Conservation (phyloP, 2,797 vertebrate genomes). For the Kryptopterus vitreolus region DNA sequence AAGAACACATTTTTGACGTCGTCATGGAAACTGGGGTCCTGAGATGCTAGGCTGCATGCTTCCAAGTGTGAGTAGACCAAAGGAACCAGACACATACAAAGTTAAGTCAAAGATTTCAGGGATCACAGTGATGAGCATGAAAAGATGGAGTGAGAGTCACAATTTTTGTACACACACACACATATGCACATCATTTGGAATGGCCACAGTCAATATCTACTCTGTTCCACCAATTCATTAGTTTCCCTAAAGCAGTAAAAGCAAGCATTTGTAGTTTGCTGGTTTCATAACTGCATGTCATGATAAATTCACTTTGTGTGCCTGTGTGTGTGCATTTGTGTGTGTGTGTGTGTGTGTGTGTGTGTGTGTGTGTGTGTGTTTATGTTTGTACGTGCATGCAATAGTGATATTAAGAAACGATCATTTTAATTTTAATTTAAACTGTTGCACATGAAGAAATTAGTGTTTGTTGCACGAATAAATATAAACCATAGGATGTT, state of each 20-base stretch:
- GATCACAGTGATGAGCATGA: conserved; percentile 35
- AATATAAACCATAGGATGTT: neutral
- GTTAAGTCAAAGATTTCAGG: conserved; percentile 14
- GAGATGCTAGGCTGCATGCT: conserved; percentile 42
- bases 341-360: too few species aligned
- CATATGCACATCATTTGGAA: neutral
- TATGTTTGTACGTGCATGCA: neutral
- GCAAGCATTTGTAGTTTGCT: neutral
- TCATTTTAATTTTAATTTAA: neutral
- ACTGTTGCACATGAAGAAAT: neutral
- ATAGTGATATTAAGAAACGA: neutral
- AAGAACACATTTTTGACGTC: conserved; percentile 48
- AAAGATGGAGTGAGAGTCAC: conserved; percentile 11
- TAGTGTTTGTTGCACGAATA: neutral
- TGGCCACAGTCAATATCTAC: neutral
- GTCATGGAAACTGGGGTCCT: conserved; percentile 57
- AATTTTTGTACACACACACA: neutral
- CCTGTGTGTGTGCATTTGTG: too few species aligned
- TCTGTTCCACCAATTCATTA: neutral
- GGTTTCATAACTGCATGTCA: neutral
- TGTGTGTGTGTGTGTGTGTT: too few species aligned
- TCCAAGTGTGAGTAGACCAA: conserved; percentile 40
- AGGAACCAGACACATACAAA: conserved; percentile 25
- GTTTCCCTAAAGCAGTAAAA: neutral
- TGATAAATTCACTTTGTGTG: neutral